Base-by-base conservation (phyloP, 2,888 invertebrate species). In the Drosophila nr. perissopoda region DNA sequence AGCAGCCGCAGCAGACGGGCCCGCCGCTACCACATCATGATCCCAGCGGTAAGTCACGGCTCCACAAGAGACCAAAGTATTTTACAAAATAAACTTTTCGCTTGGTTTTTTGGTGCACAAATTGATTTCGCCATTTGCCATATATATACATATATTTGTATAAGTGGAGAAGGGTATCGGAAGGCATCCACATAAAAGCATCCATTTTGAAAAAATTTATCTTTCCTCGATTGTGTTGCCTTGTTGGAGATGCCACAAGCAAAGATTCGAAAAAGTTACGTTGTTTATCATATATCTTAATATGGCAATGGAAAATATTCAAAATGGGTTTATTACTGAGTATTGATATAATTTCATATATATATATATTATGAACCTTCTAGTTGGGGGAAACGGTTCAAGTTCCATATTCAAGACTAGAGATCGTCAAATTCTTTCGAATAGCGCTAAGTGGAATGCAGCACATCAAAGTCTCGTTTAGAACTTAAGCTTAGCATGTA, bases 21-120 rank as follows among this genome's bases (percentile, higher is more conserved):
- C 69, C 56, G 36, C 76, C 53, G 51, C 82, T 73, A 7, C 84
- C 75, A 11, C 90, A 87, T 75, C 90, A 91, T 59, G 91, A 91
- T 87, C 80, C 91, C 70, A 91, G 87, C 81, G 91, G 91, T 91
- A 81, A 91, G 91, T 89, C 33, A 29, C 27, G 11, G 29, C 42
- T 42, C 25, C 38, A 42, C 49, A 48, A 42, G 59, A 56, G 58
- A 52, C 60, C 57, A 57, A 69, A 61, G 42, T 66, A 62, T 60
- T 78, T 61, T 63, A 36, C 66, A 75, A 58, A 60, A 60, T 60
- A 53, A 74, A 74, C 65, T 78, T 75, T 70, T 34, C 48, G n/a
- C 57, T 54, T 51, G 67, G 45, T 71, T 63, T 59, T 27, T 53
- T 62, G 61, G 51, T 16, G 38, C 36, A 40, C n/a, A 69, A 69